A percentile compares a stretch with the other conserved stretches of the same genome.
Conservation (phyloP, 2,113 vertebrate genomes). For the Ageneiosus marmoratus region DNA sequence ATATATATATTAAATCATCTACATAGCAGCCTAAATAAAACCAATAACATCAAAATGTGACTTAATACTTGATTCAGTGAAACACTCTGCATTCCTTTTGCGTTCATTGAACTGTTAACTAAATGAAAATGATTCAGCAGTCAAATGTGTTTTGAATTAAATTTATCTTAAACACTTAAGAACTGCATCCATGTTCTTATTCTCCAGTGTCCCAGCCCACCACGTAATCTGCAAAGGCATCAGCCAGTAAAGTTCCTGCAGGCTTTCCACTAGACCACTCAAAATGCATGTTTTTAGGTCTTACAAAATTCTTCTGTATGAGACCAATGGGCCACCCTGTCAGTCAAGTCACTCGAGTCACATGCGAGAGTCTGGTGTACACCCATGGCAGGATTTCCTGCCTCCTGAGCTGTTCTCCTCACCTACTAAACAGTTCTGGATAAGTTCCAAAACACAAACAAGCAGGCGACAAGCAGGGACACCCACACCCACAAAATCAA, state of each 20-base stretch:
- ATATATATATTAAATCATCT: background rate
- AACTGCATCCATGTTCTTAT: background rate
- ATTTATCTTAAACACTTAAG: background rate
- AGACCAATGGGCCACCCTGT: background rate
- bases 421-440: conserved; percentile 28
- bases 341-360: conserved; percentile 3
- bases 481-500: background rate
- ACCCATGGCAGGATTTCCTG: conserved; percentile 54
- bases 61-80: background rate
- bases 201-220: background rate
- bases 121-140: background rate
- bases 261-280: background rate
- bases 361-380: conserved; percentile 17
- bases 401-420: conserved; percentile 44
- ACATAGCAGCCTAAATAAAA: background rate
- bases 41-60: background rate
- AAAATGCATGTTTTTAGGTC: background rate
- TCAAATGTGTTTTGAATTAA: too few species aligned
- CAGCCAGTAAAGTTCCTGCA: background rate
- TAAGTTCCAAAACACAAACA: conserved; percentile 28
- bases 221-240: background rate
- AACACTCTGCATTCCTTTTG: background rate
- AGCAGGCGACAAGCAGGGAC: conserved; percentile 3
- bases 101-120: too few species aligned
- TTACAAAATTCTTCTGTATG: background rate